Conservation (phyloP, 1,140 invertebrate species). For the Atta colombica region DNA sequence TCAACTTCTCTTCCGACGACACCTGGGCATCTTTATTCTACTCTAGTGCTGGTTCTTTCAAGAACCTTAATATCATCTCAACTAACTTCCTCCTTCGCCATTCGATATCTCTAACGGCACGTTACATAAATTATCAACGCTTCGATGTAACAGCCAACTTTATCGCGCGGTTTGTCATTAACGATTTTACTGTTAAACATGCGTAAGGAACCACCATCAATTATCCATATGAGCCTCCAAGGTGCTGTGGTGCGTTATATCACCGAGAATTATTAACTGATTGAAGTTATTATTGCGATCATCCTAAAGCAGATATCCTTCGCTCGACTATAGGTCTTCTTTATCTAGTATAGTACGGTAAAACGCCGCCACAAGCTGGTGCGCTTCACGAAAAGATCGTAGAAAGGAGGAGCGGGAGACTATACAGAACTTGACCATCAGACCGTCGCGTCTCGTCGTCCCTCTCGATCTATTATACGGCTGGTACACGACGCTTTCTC, state of each 20-base stretch:
- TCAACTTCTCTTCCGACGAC: neutral
- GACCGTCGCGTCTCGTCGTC: constrained; percentile 51
- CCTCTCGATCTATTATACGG: constrained; percentile 57
- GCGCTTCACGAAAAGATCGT: neutral
- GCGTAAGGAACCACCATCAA: constrained; percentile 29
- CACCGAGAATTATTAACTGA: constrained; percentile 65
- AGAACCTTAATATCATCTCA: constrained; percentile 1
- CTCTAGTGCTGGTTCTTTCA: neutral
- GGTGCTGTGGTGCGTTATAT: neutral
- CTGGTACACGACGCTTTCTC: constrained; percentile 23
- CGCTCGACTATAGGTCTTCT: neutral
- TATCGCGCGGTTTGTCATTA: constrained; percentile 71
- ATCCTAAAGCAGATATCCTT: constrained; percentile 28
- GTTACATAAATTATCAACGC: constrained; percentile 7
- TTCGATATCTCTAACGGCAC: neutral
- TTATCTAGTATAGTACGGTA: constrained; percentile 10
- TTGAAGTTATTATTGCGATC: constrained; percentile 65
- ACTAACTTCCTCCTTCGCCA: constrained; percentile 11
- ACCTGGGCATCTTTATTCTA: constrained; percentile 16
- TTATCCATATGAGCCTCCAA: neutral
- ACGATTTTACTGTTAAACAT: constrained; percentile 71
- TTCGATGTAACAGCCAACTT: neutral
- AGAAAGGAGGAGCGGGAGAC: neutral
- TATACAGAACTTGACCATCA: constrained; percentile 26
- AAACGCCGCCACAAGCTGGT: neutral